phyloP scores from a whole-genome alignment of 2,113 vertebrate genomes.

The Vombatus ursinus region DNA sequence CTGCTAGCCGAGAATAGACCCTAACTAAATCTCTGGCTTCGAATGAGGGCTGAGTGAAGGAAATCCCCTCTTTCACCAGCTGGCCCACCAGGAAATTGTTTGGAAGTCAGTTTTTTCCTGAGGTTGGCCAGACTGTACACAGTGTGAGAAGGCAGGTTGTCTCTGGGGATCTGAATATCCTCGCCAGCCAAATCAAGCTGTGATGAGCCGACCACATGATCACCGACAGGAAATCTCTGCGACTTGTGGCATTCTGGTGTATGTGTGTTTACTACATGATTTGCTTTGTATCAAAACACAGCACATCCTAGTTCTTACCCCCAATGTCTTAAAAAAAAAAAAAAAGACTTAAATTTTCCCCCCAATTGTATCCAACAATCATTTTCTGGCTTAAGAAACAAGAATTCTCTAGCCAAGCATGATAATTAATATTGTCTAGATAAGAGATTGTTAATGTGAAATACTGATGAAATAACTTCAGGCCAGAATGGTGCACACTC shows the following conservation, averaged over 20 bases:
- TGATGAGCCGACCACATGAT: neutral
- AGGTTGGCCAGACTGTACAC: conserved; percentile 25
- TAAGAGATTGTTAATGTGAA: conserved; percentile 6
- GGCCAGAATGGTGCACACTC: neutral
- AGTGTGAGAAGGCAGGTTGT: neutral
- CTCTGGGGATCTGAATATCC: neutral
- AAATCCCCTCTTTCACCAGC: conserved; percentile 66
- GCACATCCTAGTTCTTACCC: neutral
- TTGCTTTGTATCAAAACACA: neutral
- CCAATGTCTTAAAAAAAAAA: neutral
- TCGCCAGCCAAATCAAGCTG: neutral
- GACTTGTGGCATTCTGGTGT: neutral
- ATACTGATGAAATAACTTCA: neutral
- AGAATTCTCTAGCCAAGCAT: neutral
- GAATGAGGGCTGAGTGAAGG: conserved; percentile 32
- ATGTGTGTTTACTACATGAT: neutral
- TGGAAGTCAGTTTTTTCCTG: conserved; percentile 64
- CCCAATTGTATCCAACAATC: neutral
- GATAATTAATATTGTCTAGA: neutral
- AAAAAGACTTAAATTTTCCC: neutral
- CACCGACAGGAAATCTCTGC: neutral
- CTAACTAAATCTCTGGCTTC: neutral
- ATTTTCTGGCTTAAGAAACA: conserved; percentile 24
- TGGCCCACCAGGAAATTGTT: conserved; percentile 65
- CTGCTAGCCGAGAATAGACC: neutral